Conservation (phyloP, 2,888 invertebrate species). For the Tiphia femorata region DNA sequence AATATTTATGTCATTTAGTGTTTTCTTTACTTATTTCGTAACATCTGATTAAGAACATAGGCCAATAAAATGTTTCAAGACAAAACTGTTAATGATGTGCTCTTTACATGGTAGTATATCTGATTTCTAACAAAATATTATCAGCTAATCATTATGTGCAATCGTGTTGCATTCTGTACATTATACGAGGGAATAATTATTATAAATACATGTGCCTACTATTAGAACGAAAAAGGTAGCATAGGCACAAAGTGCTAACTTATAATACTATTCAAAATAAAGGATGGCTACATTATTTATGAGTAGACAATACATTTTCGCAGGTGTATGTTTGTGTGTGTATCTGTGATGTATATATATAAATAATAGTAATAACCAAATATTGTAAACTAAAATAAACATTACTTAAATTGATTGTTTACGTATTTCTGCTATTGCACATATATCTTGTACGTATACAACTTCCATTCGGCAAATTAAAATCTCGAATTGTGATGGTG, state of each 20-base stretch:
- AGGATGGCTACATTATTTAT: not conserved
- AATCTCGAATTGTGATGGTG: not conserved
- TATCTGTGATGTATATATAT: no score
- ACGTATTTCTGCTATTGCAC: not conserved
- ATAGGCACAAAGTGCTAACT: not conserved
- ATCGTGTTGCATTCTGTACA: not conserved
- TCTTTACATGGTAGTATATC: constrained; percentile 2
- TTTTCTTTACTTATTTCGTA: constrained; percentile 4
- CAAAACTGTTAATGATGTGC: constrained; percentile 6
- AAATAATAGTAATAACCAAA: no score
- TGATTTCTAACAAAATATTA: constrained; percentile 8
- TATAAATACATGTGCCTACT: not conserved
- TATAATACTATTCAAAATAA: constrained; percentile 1
- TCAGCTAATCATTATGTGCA: not conserved
- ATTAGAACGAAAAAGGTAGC: not conserved
- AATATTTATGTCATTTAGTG: constrained; percentile 1
- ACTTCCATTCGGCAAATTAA: constrained; percentile 15
- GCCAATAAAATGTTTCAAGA: constrained; percentile 34
- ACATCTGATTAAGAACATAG: constrained; percentile 23
- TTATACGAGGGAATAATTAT: not conserved
- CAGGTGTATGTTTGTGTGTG: no score
- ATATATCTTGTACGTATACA: not conserved
- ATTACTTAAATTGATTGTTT: no score
- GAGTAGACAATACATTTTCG: no score
- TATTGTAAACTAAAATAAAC: no score